These are phyloP conservation scores for Rhagoletis zephyria DNA, from an alignment of 1,140 invertebrate species.

Conservation along the genomic window DNA sequence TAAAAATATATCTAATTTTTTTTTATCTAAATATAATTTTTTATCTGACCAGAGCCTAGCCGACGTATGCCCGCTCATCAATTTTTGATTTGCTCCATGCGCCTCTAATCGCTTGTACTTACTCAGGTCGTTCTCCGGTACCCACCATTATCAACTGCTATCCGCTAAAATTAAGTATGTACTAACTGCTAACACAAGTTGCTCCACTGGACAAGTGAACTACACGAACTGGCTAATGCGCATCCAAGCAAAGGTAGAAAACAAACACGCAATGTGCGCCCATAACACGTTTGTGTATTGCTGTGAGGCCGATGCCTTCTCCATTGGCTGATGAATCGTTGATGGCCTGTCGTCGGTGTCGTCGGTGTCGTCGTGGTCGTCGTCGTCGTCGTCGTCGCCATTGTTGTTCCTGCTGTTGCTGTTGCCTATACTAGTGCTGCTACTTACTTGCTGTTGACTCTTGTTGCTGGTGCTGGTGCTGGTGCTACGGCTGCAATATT, in stretches of 20 bases:
- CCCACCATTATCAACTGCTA: not conserved
- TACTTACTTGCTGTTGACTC: conserved; percentile 25
- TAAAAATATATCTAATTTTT: too few relatives aligned
- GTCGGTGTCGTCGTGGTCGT: too few relatives aligned
- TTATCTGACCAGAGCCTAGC: not conserved
- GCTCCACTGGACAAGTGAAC: conserved; percentile 32
- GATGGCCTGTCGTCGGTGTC: not conserved
- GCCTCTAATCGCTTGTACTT: not conserved
- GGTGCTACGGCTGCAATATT: not conserved
- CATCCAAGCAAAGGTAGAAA: not conserved
- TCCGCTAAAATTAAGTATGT: not conserved
- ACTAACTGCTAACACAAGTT: conserved; percentile 5
- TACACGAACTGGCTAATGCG: conserved; percentile 3
- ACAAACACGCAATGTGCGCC: not conserved
- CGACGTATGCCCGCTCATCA: not conserved
- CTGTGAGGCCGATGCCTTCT: conserved; percentile 32
- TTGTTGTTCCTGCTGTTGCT: not conserved
- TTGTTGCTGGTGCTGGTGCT: conserved; percentile 31
- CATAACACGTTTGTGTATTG: not conserved
- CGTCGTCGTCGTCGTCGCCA: too few relatives aligned
- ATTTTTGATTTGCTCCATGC: not conserved
- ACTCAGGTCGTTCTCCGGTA: not conserved
- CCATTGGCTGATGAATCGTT: conserved; percentile 23
- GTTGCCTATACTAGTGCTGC: not conserved
- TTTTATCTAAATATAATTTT: too few relatives aligned